phyloP scores from a whole-genome alignment of 2,797 vertebrate species.

The Euthynnus affinis region DNA sequence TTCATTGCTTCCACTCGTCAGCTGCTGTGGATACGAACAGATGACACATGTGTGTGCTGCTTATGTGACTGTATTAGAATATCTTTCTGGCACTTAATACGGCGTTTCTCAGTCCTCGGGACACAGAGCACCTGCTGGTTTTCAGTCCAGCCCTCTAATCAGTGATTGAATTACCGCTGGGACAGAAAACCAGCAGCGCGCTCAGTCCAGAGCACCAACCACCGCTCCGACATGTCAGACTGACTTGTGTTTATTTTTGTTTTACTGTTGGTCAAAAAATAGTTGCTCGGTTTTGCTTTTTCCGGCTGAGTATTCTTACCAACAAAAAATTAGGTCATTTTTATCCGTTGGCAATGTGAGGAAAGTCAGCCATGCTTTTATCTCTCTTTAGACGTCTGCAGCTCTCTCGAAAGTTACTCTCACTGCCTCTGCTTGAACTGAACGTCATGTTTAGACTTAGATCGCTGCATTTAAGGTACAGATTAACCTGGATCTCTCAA shows the following conservation, averaged over 20 bases:
- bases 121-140: conserved; percentile 56
- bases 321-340: conserved; percentile 67
- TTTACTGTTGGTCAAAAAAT: conserved; percentile 39
- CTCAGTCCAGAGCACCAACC: conserved; percentile 17
- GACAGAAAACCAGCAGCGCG: conserved; percentile 41
- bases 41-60: conserved; percentile 17
- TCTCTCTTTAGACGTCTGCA: conserved; percentile 44
- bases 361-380: conserved; percentile 61
- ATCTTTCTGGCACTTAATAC: conserved; percentile 19
- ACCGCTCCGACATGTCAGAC: conserved; percentile 19
- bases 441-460: conserved; percentile 10
- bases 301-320: conserved; percentile 35
- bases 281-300: conserved; percentile 28
- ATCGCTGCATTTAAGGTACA: conserved; percentile 2
- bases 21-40: conserved; percentile 14
- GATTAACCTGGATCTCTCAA: background rate
- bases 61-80: conserved; percentile 21
- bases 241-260: conserved; percentile 39
- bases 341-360: conserved; percentile 56
- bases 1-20: background rate
- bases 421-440: conserved; percentile 18
- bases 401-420: conserved; percentile 26
- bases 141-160: conserved; percentile 44
- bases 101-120: conserved; percentile 28
- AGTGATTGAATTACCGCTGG: conserved; percentile 46